Base-by-base conservation (phyloP, 2,888 invertebrate species). In the Cephus sareptanus region DNA sequence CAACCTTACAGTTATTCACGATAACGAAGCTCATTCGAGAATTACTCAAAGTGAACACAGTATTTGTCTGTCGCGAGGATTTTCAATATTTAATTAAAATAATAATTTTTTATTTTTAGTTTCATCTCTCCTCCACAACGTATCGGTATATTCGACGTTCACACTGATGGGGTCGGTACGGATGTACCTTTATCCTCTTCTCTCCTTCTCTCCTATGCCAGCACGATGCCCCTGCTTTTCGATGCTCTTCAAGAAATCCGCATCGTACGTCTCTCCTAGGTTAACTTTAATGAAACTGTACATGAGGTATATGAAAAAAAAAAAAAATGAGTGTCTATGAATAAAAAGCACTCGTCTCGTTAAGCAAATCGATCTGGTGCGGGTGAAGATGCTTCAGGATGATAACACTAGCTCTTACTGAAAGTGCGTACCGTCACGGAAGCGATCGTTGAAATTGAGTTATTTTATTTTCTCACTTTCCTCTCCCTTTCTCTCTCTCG, bases 191-290 rank as follows among this genome's bases (percentile, higher is more conserved):
- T 35, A 74, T 74, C 68, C 75, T n/a, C 33, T 75, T 34, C 75
- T 31, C 34, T 76, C 70, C 40, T 71, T 40, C 70, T 40, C 30
- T 81, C 13, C 35, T 71, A 76, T 73, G 33, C 33, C 69, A 73
- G 34, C 75, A 56, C 23, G 9, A 56, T 56, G 9, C 56, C 23
- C 6, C 15, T 40, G 40, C 23, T 40, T 15, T 23, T 40, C 2
- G 15, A 40, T 0, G 23, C 40, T 56, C 23, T 56, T 56, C 9
- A 23, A 56, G 23, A 23, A 56, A 56, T 56, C 23, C 56, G 6
- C 23, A 56, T 23, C 56, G 56, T 56, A 9, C 56, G 6, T 56
- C 6, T 23, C 56, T 56, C 23, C 56, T 1, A 56, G 23, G 23
- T 23, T 56, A 23, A 56, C 9, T 56, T 56, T 9, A 23, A 56